Evolutionary conservation across 1,140 invertebrate genomes (phyloP), one percentile per base, ranked within the genome.

Genomic region (Alviniconcha marisindica): DNA sequence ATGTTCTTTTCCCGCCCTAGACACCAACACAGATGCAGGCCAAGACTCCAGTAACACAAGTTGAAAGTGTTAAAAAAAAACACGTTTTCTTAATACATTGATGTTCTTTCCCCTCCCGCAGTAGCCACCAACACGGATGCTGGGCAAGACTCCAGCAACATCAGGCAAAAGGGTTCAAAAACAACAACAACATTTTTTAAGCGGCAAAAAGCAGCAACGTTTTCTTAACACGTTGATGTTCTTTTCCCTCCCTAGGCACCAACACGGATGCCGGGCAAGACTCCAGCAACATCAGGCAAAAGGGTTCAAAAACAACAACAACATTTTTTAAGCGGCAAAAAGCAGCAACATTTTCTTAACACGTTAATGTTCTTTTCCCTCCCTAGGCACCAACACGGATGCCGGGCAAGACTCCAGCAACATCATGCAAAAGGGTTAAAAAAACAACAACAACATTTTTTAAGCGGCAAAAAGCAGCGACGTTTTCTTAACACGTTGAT

Each of bases 81-180:
- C n/a, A n/a, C n/a, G n/a, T n/a, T n/a, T n/a, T n/a, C n/a, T n/a
- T n/a, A n/a, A n/a, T n/a, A n/a, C 28, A 5, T 60, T 18, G 54
- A 21, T n/a, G n/a, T 69, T 21, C 38, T 56, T 54, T 60, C 5
- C 28, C 56, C 18, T 76, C 44, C 54, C 21, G n/a, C n/a, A n/a
- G n/a, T 78, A 83, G 77, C 71, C 24, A 48, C 84, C 77, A 79
- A 80, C 40, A 38, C 60, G 10, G 69, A 66, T n/a, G 74, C 73
- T 36, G 60, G 74, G 14, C 77, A 69, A 18, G 77, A 82, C 4
- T 69, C 81, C 36, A 40, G 80, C 40, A 81, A 28, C 14, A n/a
- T n/a, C n/a, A n/a, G n/a, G n/a, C n/a, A n/a, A n/a, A n/a, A n/a
- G n/a, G n/a, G n/a, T n/a, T n/a, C n/a, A n/a, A n/a, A n/a, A n/a